Percentiles rank a stretch among this genome's conserved stretches.
These are phyloP conservation scores for Dicyrtoma fusca DNA, from an alignment of 2,888 invertebrate species.

Conservation along the genomic window DNA sequence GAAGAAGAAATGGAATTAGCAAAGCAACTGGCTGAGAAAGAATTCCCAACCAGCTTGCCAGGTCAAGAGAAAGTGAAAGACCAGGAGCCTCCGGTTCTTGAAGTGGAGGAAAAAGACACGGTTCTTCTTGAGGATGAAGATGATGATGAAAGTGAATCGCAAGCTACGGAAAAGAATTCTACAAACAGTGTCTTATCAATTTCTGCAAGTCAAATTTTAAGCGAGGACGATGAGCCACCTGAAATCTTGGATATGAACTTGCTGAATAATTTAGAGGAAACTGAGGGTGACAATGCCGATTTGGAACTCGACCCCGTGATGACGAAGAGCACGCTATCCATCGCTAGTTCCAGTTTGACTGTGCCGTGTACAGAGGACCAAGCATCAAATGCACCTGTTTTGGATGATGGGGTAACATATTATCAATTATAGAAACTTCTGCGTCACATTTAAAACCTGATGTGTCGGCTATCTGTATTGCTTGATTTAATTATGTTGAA, in stretches of 20 bases:
- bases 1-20: conserved; percentile 49
- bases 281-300: neutral
- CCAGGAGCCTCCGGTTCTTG: neutral
- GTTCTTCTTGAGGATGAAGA: neutral
- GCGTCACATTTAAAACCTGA: neutral
- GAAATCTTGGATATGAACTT: conserved; percentile 5
- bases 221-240: neutral
- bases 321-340: conserved; percentile 36
- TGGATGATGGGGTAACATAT: conserved; percentile 55
- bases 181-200: conserved; percentile 10
- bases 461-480: no score
- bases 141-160: neutral
- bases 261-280: neutral
- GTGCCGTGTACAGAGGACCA: conserved; percentile 42
- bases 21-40: conserved; percentile 25
- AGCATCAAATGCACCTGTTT: conserved; percentile 52
- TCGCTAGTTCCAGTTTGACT: neutral
- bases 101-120: neutral
- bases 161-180: conserved; percentile 18
- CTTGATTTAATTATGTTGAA: neutral
- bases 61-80: neutral
- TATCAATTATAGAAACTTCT: neutral
- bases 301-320: conserved; percentile 32
- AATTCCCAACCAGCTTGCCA: conserved; percentile 9
- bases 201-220: neutral